Evolutionary conservation across 37 sponge, comb jelly and placozoan genomes (phyloP), one percentile per base, ranked within the genome.

Genomic region (Haliclona indistincta): DNA sequence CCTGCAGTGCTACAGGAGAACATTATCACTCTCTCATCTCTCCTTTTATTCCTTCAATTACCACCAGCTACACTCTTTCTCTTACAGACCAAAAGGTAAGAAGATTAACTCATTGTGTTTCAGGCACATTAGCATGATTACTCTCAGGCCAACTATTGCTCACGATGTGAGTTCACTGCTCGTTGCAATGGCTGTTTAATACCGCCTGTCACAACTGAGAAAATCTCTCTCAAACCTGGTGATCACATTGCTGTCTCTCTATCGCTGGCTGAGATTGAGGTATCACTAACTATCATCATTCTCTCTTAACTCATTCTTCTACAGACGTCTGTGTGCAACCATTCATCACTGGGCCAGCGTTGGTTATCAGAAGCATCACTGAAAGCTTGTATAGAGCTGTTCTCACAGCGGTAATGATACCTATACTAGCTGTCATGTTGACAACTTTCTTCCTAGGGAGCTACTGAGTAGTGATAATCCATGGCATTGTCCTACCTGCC

Each of bases 401-500:
- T 90, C 51, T 75, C 91, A 4, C 85, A 84, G 49, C 60, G 32
- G 82, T 87, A 28, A 47, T 61, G 41, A 38, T 30, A 15, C 39
- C 25, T 51, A 15, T 8, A 28, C 17, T 32, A 36, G 42, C 17
- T 10, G 8, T 13, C n/a, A 37, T 30, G 29, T 37, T 67, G 40
- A n/a, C n/a, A n/a, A n/a, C n/a, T n/a, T n/a, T 40, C 5, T n/a
- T 40, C 26, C 17, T 52, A 87, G 88, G 52, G 91, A 90, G 63
- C n/a, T 62, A 35, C 74, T 90, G 44, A 79, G 73, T 23, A 37
- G 58, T 17, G 89, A 88, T 13, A 88, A 88, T 42, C 64, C 67
- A 20, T 90, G 91, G 91, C 71, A 47, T 55, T 90, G 91, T 76
- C 81, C 91, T 4, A 58, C 47, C 25, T 90, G 91, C 38, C 22